phyloP scores from a whole-genome alignment of 1,140 invertebrate species.

The Coenobita brevimanus region DNA sequence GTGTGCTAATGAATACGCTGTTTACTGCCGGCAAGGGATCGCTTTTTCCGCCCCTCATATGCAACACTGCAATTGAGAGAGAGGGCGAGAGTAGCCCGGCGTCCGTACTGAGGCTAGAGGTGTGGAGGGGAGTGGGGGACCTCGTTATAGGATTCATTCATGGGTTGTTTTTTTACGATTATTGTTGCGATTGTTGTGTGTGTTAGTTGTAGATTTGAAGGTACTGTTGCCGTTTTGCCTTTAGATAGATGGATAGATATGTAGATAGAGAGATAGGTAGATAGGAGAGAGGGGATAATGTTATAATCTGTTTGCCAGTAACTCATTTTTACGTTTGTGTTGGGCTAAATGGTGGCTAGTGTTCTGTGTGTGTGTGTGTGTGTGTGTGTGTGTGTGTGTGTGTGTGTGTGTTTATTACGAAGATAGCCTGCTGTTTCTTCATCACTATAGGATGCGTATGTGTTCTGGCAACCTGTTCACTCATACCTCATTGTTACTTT shows the following conservation, averaged over 20 bases:
- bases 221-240: too few species aligned
- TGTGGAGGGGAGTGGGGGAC: too few species aligned
- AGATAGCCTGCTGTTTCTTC: too few species aligned
- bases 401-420: not conserved
- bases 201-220: too few species aligned
- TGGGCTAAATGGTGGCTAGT: not conserved
- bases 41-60: not conserved
- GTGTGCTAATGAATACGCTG: not conserved
- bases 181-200: too few species aligned
- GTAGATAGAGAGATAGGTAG: not conserved
- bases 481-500: too few species aligned
- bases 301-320: not conserved
- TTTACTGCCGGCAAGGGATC: not conserved
- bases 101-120: too few species aligned
- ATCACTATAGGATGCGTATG: too few species aligned
- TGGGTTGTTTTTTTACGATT: too few species aligned
- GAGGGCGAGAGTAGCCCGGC: not conserved
- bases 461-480: too few species aligned
- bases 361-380: slow-evolving; percentile 9
- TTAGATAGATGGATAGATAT: not conserved
- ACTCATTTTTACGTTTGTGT: not conserved
- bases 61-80: not conserved
- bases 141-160: too few species aligned
- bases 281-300: not conserved
- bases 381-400: slow-evolving; percentile 5